A percentile compares a stretch with the other conserved stretches of the same genome.
These are phyloP conservation scores for Microctonus hyperodae DNA, from an alignment of 2,888 invertebrate genomes.

Conservation along the genomic window DNA sequence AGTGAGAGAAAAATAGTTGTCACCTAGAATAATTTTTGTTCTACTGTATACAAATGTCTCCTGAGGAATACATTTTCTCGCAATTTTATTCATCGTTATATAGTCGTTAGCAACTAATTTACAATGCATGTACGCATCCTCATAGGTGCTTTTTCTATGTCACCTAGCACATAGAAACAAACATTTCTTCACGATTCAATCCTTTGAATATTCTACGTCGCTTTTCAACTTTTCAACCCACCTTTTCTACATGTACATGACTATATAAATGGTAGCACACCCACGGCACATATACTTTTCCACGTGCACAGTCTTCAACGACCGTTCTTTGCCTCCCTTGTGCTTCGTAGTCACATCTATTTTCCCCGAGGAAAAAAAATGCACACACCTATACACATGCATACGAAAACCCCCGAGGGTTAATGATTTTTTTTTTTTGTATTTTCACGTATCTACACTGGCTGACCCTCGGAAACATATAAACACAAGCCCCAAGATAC, in stretches of 20 bases:
- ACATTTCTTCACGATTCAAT: conserved; percentile 19
- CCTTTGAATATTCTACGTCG: conserved; percentile 33
- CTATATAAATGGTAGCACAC: neutral
- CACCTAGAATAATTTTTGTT: no score
- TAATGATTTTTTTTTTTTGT: conserved; percentile 49
- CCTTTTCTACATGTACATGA: conserved; percentile 11
- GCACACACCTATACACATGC: conserved; percentile 32
- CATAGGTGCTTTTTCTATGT: conserved; percentile 34
- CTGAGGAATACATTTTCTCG: conserved; percentile 28
- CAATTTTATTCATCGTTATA: neutral
- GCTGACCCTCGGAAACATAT: conserved; percentile 29
- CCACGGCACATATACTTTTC: neutral
- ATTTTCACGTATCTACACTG: conserved; percentile 23
- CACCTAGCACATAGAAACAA: conserved; percentile 39
- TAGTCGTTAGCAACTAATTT: conserved; percentile 15
- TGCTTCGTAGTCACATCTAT: conserved; percentile 22
- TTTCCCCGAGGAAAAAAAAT: conserved; percentile 28
- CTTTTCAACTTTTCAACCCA: conserved; percentile 38
- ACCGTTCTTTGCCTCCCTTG: conserved; percentile 8
- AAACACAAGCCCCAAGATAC: conserved; percentile 16
- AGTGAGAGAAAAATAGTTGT: no score
- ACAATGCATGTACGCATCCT: conserved; percentile 13
- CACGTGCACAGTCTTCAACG: neutral
- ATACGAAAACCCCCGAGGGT: conserved; percentile 44
- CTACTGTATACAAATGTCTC: neutral